A percentile compares a stretch with the other conserved stretches of the same genome.
Conservation (phyloP, 2,888 invertebrate genomes). For the Notodonta dromedarius region DNA sequence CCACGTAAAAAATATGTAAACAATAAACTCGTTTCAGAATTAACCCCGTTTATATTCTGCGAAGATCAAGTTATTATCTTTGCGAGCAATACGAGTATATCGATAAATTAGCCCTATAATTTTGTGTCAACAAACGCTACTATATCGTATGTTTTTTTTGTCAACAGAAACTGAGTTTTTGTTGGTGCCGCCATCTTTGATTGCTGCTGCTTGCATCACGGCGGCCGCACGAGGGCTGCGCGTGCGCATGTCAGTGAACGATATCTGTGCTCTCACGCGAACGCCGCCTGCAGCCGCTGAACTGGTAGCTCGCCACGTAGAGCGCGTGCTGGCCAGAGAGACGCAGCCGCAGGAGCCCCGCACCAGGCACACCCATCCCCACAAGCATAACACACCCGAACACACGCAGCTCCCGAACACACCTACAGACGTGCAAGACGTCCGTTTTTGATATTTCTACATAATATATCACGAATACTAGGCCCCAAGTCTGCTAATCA, state of each 20-base stretch:
- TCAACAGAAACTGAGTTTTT: constrained; percentile 89
- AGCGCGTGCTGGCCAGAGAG: constrained; percentile 84
- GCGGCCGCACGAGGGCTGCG: constrained; percentile 87
- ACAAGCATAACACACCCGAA: constrained; percentile 62
- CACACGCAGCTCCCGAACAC: constrained; percentile 82
- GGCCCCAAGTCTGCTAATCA: too few relatives aligned
- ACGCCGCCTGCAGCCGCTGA: constrained; percentile 81
- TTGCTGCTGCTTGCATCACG: constrained; percentile 88
- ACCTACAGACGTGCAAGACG: constrained; percentile 87
- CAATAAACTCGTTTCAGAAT: constrained; percentile 43
- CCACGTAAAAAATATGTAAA: constrained; percentile 51
- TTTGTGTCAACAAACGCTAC: constrained; percentile 1
- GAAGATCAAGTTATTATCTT: background rate
- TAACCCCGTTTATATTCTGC: constrained; percentile 23
- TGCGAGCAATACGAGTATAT: too few relatives aligned
- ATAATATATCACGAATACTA: constrained; percentile 1
- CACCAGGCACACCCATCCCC: constrained; percentile 54
- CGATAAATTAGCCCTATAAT: too few relatives aligned
- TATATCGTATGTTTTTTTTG: constrained; percentile 40
- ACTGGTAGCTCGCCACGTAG: constrained; percentile 83
- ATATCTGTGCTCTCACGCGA: constrained; percentile 75
- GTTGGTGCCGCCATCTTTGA: constrained; percentile 87
- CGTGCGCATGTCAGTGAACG: constrained; percentile 72
- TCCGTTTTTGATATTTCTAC: constrained; percentile 76
- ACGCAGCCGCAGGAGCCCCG: constrained; percentile 78